Conservation (phyloP, 2,113 vertebrate genomes). For the Eonycteris spelaea region DNA sequence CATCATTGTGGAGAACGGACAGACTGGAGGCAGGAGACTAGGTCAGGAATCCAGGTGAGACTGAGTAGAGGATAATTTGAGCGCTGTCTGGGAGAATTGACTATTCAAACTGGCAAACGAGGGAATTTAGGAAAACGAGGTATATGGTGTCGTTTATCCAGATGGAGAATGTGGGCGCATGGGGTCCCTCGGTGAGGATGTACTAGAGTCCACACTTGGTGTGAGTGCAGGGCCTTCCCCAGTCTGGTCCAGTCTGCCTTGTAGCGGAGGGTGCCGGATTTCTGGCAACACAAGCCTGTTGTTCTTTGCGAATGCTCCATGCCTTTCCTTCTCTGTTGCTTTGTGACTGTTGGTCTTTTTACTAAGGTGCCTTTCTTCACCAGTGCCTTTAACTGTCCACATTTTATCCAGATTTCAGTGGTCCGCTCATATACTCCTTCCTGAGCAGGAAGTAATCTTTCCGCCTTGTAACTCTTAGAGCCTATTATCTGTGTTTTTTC, state of each 20-base stretch:
- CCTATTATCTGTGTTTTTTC: background rate
- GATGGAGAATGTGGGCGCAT: background rate
- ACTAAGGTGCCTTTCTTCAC: background rate
- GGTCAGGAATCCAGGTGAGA: background rate
- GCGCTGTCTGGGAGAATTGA: background rate
- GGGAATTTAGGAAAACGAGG: background rate
- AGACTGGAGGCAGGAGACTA: background rate
- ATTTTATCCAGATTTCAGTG: background rate
- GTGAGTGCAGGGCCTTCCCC: background rate
- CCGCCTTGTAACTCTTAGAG: background rate
- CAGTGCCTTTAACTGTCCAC: background rate
- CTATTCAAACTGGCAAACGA: background rate
- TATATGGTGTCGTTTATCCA: background rate
- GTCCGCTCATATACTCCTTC: background rate
- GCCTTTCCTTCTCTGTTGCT: background rate
- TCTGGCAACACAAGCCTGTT: background rate
- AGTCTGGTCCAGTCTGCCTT: background rate
- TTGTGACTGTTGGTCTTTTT: background rate
- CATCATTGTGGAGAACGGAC: background rate
- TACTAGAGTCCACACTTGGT: rapidly evolving
- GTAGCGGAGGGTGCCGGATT: background rate
- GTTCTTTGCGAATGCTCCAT: background rate
- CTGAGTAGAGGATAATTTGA: background rate
- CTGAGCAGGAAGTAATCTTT: background rate
- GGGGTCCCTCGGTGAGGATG: rapidly evolving